Conservation (phyloP, 92 coral and sea anemone species). For the Bergia puertoricense region DNA sequence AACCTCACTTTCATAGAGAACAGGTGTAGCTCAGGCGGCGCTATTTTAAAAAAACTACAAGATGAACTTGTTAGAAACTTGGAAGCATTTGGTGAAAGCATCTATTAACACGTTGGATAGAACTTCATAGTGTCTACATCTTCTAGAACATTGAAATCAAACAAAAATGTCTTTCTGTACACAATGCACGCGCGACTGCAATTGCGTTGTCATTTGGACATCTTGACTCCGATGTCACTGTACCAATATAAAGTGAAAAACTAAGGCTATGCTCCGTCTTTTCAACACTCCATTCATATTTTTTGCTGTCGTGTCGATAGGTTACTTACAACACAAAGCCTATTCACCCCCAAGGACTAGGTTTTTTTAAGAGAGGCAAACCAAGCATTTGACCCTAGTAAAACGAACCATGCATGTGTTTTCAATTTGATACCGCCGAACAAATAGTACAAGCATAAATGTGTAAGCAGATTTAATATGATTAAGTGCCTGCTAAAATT, state of each 20-base stretch:
- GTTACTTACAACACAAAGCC: slow-evolving; percentile 1
- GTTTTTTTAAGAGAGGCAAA: not conserved
- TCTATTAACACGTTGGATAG: not conserved
- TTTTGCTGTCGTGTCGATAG: slow-evolving; percentile 16
- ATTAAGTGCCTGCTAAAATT: not conserved
- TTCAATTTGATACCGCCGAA: not conserved
- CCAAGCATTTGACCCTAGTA: not conserved
- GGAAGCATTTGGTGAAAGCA: not conserved
- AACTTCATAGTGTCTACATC: not conserved
- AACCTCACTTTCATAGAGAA: not conserved
- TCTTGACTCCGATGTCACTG: not conserved
- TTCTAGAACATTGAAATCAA: not conserved
- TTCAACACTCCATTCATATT: slow-evolving; percentile 24
- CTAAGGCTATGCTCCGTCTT: not conserved
- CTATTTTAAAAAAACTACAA: not conserved
- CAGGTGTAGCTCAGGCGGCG: not conserved
- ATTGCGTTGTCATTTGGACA: not conserved
- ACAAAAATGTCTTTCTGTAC: not conserved
- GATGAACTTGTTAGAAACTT: no score
- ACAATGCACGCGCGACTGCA: not conserved
- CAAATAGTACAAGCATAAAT: not conserved
- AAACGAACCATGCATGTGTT: not conserved
- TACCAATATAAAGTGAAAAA: not conserved
- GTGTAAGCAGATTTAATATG: not conserved
- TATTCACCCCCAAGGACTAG: not conserved